These are phyloP conservation scores for Cheirogaleus major DNA, from an alignment of 2,797 vertebrate genomes.

Conservation along the genomic window DNA sequence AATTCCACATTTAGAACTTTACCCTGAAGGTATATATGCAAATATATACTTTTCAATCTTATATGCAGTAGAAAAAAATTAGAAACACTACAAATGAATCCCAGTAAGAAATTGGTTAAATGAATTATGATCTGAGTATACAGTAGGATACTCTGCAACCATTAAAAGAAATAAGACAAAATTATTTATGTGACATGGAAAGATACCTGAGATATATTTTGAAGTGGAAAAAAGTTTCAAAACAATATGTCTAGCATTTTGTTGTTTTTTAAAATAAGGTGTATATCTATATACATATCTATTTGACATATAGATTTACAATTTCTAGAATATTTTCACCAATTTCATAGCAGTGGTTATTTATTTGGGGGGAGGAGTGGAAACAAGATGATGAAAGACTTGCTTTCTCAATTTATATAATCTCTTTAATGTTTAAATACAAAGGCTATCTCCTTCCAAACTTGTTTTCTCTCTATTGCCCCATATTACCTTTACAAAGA, in stretches of 20 bases:
- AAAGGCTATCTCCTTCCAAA: neutral
- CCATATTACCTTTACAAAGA: neutral
- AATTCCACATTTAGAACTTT: slow-evolving; percentile 44
- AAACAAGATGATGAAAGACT: neutral
- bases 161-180: neutral
- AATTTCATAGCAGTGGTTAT: neutral
- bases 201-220: neutral
- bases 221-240: neutral
- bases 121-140: neutral
- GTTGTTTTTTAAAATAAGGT: neutral
- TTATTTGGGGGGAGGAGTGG: neutral
- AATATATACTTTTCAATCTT: neutral
- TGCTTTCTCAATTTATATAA: neutral
- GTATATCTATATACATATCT: neutral
- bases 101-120: neutral
- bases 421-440: neutral
- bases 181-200: neutral
- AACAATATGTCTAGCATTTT: neutral
- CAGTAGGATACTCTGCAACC: neutral
- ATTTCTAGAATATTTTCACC: neutral
- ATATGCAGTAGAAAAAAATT: slow-evolving; percentile 9
- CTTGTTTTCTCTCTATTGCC: neutral
- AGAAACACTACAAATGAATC: neutral
- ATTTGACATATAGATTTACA: neutral
- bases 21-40: neutral